Evolutionary conservation across 2,888 invertebrate species (phyloP), one percentile per base, ranked within the genome.

Genomic region (Meghimatium bilineatum): DNA sequence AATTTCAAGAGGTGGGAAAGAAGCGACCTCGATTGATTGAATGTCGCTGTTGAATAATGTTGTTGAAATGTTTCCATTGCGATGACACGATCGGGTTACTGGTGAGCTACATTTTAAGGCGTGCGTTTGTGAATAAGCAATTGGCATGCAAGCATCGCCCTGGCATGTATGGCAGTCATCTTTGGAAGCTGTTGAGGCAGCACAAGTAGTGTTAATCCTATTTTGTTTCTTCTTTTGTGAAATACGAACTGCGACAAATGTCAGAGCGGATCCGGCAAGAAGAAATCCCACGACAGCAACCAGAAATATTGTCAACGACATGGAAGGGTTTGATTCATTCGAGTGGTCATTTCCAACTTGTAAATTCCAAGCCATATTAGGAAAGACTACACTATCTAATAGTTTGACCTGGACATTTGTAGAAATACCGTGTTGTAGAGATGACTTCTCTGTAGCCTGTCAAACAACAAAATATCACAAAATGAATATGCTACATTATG

Each of bases 351-450:
- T 52, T 32, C 32, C 75, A 14, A 23, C 29, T 34, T 44, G 29
- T 26, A 66, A 12, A 26, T 75, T 44, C 60, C 63, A 44, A 20
- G 71, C 80, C 23, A 67, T 44, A 71, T 80, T 71, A 20, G 80
- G 36, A 17, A 80, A 34, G 34, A 80, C 32, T n/a, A 80, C 10
- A 49, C 44, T 75, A 52, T 74, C 74, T 26, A 82, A 20, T 3
- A 82, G n/a, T 34, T 82, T 75, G 14, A 82, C 67, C 52, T 82
- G 75, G 0, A 75, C 38, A 26, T 63, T 75, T 10, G 67, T 32
- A 1, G 82, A 56, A 23, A 56, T 56, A 23, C 56, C 20, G 17
- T 56, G 56, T 23, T 56, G 20, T 3, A 56, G 56, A 12, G 17
- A 3, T 3, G 56, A 56, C 10, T 56, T 56, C 17, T 56, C 56